These are phyloP conservation scores for Monomorium pharaonis DNA, from an alignment of 1,140 invertebrate genomes.

Conservation along the genomic window DNA sequence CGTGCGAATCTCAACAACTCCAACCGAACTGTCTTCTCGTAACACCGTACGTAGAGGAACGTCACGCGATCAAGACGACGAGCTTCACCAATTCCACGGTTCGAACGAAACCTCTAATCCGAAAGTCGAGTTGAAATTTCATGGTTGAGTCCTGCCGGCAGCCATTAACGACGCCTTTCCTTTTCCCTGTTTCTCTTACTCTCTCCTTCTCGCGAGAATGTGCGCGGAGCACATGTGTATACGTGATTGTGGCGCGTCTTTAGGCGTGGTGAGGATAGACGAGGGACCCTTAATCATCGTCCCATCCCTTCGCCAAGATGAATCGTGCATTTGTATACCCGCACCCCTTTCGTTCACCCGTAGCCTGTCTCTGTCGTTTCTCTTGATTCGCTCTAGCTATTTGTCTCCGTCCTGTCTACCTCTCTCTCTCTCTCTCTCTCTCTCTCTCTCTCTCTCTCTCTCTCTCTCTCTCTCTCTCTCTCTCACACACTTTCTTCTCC, in stretches of 20 bases:
- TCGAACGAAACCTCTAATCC: slow-evolving; percentile 47
- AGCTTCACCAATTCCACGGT: slow-evolving; percentile 20
- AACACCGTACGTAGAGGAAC: not conserved
- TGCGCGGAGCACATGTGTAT: slow-evolving; percentile 25
- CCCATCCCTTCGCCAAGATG: slow-evolving; percentile 76
- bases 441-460: not conserved
- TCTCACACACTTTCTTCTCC: not conserved
- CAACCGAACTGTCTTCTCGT: not conserved
- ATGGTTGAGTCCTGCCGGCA: slow-evolving; percentile 60
- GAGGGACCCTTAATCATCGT: slow-evolving; percentile 77
- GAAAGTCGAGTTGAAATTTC: slow-evolving; percentile 63
- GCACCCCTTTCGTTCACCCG: slow-evolving; percentile 51
- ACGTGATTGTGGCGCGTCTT: slow-evolving; percentile 26
- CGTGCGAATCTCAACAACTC: too few relatives aligned
- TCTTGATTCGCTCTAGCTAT: slow-evolving; percentile 39
- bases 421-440: slow-evolving; percentile 20
- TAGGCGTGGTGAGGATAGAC: slow-evolving; percentile 64
- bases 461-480: slow-evolving; percentile 20
- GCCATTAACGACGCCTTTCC: slow-evolving; percentile 53
- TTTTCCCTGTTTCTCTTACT: not conserved
- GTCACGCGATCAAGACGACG: slow-evolving; percentile 28
- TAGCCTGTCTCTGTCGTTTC: slow-evolving; percentile 21
- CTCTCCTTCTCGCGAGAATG: not conserved
- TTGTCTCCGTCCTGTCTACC: slow-evolving; percentile 26
- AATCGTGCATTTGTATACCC: slow-evolving; percentile 74